These are phyloP conservation scores for Teleogryllus occipitalis DNA, from an alignment of 1,140 invertebrate genomes.

Conservation along the genomic window DNA sequence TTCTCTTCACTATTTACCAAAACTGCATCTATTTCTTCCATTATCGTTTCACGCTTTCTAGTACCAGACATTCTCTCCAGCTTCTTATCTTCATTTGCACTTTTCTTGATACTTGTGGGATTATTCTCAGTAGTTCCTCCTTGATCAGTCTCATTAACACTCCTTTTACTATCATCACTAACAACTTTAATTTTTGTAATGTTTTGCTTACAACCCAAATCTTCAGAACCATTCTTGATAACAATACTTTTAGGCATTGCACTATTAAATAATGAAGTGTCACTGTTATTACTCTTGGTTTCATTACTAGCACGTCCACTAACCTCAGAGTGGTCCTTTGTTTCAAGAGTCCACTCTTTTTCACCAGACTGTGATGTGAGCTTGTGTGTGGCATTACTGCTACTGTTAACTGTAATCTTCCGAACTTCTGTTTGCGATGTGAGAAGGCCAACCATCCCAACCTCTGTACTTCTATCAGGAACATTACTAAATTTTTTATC, in stretches of 20 bases:
- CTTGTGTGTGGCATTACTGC: neutral
- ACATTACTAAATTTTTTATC: neutral
- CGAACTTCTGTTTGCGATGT: slow-evolving; percentile 21
- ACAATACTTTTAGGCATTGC: slow-evolving; percentile 7
- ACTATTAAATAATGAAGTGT: slow-evolving; percentile 9
- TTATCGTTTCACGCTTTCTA: slow-evolving; percentile 14
- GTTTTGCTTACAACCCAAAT: slow-evolving; percentile 12
- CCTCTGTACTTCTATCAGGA: neutral
- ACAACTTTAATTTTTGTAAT: neutral
- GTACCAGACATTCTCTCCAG: neutral
- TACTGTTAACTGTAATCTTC: slow-evolving; percentile 9
- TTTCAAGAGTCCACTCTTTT: neutral
- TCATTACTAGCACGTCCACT: slow-evolving; percentile 7
- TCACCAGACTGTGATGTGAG: neutral
- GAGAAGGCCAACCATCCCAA: neutral
- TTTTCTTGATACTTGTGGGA: slow-evolving; percentile 11
- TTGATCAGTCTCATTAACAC: slow-evolving; percentile 14
- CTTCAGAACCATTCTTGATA: slow-evolving; percentile 14
- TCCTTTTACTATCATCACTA: slow-evolving; percentile 11
- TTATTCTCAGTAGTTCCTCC: slow-evolving; percentile 2
- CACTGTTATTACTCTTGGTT: slow-evolving; percentile 7
- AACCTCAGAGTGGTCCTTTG: slow-evolving; percentile 2
- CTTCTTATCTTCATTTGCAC: slow-evolving; percentile 9
- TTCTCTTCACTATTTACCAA: neutral
- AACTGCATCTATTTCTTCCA: slow-evolving; percentile 6